Evolutionary conservation across 1,140 invertebrate genomes (phyloP), one percentile per base, ranked within the genome.

Genomic region (Papilio xuthus): DNA sequence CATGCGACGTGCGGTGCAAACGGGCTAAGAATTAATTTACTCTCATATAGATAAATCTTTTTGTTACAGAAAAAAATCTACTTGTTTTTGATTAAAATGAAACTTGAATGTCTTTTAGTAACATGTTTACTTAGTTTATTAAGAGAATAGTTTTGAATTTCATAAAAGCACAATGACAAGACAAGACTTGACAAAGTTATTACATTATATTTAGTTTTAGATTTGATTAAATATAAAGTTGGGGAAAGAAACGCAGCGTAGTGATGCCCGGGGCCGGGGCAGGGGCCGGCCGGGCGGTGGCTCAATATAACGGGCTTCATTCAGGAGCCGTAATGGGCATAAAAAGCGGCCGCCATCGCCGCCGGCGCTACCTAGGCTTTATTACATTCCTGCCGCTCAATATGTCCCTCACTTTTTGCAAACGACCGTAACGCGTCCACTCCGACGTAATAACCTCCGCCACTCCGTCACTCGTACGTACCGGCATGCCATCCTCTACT

Each of bases 331-430:
- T 80, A 82, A 80, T 78, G 72, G 78, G 71, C 72, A 82, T 80
- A 80, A 82, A 80, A 82, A 82, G 80, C 79, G 77, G 77, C n/a
- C 77, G 69, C 73, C 73, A 56, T 73, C 74, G 75, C 78, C 47
- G 47, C 26, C 73, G 73, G 73, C 73, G 72, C 79, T 80, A 82
- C 79, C 81, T 80, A 78, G 79, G 77, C 79, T 80, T 82, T 82
- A 82, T 82, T 82, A 82, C 81, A 82, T 82, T 82, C 81, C 81
- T 69, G 78, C 77, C 81, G 78, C 79, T 80, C 79, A 82, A 80
- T 80, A 80, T 79, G 79, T 76, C 77, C 73, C 75, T 41, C 77
- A 50, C 56, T 82, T 82, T 82, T 80, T 82, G 78, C 69, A 75
- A 71, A 82, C 72, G 74, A 60, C 78, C 79, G 76, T 76, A 82